Base-by-base conservation (phyloP, 2,888 invertebrate species). In the Diarsia dahlii region DNA sequence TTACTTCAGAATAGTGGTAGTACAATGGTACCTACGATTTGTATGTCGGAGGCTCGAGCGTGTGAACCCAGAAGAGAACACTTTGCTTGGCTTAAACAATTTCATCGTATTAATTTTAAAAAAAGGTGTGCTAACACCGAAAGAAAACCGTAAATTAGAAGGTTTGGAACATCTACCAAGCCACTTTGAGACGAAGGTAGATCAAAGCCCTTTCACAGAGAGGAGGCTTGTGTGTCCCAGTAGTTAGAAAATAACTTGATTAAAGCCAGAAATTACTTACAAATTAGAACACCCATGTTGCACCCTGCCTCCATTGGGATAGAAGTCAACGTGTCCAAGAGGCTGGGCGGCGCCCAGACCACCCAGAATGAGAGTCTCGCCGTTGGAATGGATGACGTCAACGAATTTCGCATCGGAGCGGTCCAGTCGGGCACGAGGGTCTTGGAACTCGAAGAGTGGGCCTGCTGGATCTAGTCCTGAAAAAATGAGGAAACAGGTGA, bases 341-440 rank as follows among this genome's bases (percentile, higher is more conserved):
- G 99, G 98, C 92, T 99, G 99, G 95, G 99, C 99, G 0, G 99
- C 98, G 8, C 98, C 98, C 39, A 98, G 94, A 0, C 99, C 99
- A 2, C 99, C 99, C 80, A 99, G 96, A 78, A 99, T 98, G n/a
- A 99, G 96, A 82, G 98, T 99, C 92, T 99, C 99, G 0, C 99
- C 99, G 92, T 99, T 99, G 71, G 99, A 99, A 93, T 99, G 99
- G 83, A 99, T 99, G 3, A 99, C 99, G 92, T 99, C 99, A 1
- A 99, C 99, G 91, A 99, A 99, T 75, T 97, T 97, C 0, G 99
- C 99, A 92, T 99, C 99, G 0, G 97, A 97, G 81, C 98, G 98
- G 92, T 99, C 99, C 71, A 99, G 94, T 0, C 99, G 97, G 0
- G 98, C 99, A 84, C 98, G 97, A 0, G 98, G 97, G 91, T 99